Evolutionary conservation across 2,888 invertebrate genomes (phyloP).

Genomic region (Trachelus troglodyta): DNA sequence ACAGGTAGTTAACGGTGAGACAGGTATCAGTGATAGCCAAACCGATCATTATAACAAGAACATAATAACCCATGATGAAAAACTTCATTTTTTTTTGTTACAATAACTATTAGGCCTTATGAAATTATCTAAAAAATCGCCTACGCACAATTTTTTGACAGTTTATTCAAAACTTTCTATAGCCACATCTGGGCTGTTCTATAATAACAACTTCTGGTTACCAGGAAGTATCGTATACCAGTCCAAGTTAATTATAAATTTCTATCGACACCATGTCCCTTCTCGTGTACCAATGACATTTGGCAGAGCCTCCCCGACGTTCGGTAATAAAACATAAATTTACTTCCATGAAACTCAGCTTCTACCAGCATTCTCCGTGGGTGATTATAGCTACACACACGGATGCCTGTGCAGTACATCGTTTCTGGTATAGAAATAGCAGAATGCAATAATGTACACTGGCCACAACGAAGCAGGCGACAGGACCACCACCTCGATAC

Average conservation of each 20-base stretch:
- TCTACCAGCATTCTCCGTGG: background rate
- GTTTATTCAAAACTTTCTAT: background rate
- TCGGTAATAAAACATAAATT: background rate
- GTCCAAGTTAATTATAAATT: background rate
- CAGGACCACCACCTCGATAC: background rate
- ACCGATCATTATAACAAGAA: background rate
- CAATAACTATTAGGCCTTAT: background rate
- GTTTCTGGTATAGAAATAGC: background rate
- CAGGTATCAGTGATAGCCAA: background rate
- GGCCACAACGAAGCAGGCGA: background rate
- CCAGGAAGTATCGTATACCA: background rate
- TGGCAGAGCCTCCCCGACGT: slow-evolving; percentile 3
- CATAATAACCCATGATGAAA: background rate
- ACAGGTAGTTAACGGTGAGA: slow-evolving; percentile 28
- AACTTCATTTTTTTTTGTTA: background rate
- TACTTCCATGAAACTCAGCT: background rate
- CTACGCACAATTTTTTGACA: background rate
- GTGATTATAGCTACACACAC: background rate
- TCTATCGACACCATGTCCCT: background rate
- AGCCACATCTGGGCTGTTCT: background rate
- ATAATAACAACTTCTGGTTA: background rate
- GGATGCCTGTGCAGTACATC: background rate
- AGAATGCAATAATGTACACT: background rate
- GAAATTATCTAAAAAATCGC: background rate
- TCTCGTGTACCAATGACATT: slow-evolving; percentile 10